phyloP scores from a whole-genome alignment of 2,888 invertebrate species.

The Tridacna crocea region DNA sequence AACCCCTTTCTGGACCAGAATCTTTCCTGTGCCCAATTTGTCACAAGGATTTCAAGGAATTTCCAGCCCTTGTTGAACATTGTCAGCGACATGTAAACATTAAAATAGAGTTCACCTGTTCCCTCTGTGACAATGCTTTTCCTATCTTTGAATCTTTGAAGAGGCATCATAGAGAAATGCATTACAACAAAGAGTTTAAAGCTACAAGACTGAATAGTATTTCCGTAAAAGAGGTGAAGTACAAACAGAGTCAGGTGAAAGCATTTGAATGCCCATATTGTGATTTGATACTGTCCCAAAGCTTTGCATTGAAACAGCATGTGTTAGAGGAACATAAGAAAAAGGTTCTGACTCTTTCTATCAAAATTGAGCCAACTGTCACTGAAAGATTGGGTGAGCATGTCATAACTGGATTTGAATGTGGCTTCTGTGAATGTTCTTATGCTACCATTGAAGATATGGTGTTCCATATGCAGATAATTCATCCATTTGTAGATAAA shows the following conservation, averaged over 20 bases:
- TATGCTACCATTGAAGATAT: conserved; percentile 35
- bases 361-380: conserved; percentile 27
- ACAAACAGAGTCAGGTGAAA: conserved; percentile 21
- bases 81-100: conserved; percentile 35
- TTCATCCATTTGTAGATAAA: conserved; percentile 36
- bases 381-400: background rate
- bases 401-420: conserved; percentile 35
- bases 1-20: background rate
- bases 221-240: conserved; percentile 9
- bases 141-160: conserved; percentile 27
- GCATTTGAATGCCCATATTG: conserved; percentile 57
- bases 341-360: conserved; percentile 14
- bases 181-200: background rate
- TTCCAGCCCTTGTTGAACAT: conserved; percentile 29
- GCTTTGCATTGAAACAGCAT: conserved; percentile 34
- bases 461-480: conserved; percentile 42
- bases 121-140: conserved; percentile 26
- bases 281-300: conserved; percentile 47
- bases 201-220: conserved; percentile 17
- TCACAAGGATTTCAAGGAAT: conserved; percentile 13
- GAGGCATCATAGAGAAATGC: conserved; percentile 31
- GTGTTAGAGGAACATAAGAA: conserved; percentile 32
- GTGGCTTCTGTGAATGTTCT: conserved; percentile 42
- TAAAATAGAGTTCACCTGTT: conserved; percentile 37
- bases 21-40: conserved; percentile 17